These are phyloP conservation scores for Sylvietta virens DNA, from an alignment of 2,113 vertebrate species.

Conservation along the genomic window DNA sequence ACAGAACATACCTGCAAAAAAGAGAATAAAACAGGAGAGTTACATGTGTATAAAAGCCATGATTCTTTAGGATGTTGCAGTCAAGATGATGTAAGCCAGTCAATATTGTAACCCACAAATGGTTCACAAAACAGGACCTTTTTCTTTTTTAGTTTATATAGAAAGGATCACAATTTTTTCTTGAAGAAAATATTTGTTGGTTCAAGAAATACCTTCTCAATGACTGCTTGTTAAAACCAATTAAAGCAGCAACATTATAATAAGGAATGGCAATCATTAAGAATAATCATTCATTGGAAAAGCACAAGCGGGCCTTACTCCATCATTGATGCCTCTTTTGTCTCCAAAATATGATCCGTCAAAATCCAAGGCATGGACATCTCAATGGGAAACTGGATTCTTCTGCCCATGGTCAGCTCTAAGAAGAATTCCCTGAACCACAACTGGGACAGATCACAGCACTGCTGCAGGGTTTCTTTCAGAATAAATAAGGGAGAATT, in stretches of 20 bases:
- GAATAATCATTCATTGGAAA: neutral
- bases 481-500: slow-evolving; percentile 18
- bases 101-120: neutral
- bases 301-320: slow-evolving; percentile 69
- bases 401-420: slow-evolving; percentile 87
- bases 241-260: neutral
- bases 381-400: slow-evolving; percentile 86
- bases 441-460: slow-evolving; percentile 82
- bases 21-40: neutral
- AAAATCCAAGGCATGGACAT: slow-evolving; percentile 99
- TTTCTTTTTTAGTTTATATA: neutral
- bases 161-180: neutral
- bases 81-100: neutral
- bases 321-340: slow-evolving; percentile 85
- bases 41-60: neutral
- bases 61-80: neutral
- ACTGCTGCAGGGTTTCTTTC: slow-evolving; percentile 82
- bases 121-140: neutral
- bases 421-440: slow-evolving; percentile 94
- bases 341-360: slow-evolving; percentile 90
- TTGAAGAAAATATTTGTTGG: neutral
- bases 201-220: neutral
- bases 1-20: slow-evolving; percentile 81
- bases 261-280: neutral
- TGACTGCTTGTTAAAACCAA: neutral